phyloP scores from a whole-genome alignment of 2,113 vertebrate species.

The Pelecanus crispus region DNA sequence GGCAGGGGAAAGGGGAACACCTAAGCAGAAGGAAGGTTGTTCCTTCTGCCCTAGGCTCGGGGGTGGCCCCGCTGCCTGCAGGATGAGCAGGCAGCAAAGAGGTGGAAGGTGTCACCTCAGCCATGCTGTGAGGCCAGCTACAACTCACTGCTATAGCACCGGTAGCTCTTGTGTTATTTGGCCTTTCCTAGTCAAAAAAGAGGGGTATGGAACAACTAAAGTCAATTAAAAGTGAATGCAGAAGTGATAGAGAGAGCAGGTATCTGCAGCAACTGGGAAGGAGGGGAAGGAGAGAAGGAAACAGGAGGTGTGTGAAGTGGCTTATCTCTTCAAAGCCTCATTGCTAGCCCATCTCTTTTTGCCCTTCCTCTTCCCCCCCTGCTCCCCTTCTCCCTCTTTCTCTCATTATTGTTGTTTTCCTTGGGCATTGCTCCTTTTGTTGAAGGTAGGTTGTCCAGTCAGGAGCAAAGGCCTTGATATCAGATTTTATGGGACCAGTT shows the following conservation, averaged over 20 bases:
- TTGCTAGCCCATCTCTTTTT: not conserved
- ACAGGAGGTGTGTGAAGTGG: not conserved
- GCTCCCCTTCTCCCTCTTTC: not conserved
- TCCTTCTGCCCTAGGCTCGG: not conserved
- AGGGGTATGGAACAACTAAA: not conserved
- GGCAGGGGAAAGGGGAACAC: fast-evolving
- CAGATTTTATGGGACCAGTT: not conserved
- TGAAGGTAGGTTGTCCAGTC: not conserved
- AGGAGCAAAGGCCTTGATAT: not conserved
- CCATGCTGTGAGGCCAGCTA: not conserved
- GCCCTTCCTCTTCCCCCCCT: too few species aligned
- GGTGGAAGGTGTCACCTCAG: not conserved
- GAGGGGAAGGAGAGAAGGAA: not conserved
- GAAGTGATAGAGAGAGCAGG: not conserved
- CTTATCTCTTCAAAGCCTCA: not conserved
- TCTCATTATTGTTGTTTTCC: not conserved
- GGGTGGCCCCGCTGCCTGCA: not conserved
- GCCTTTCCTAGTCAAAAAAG: not conserved
- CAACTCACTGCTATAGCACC: not conserved
- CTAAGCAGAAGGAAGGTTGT: not conserved
- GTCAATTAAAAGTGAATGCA: not conserved
- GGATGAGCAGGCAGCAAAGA: not conserved
- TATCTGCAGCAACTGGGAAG: not conserved
- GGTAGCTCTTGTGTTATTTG: not conserved
- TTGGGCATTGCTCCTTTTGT: not conserved